Percentiles rank a stretch among this genome's conserved stretches.
phyloP scores from a whole-genome alignment of 2,113 vertebrate genomes.

The Polyodon spathula region DNA sequence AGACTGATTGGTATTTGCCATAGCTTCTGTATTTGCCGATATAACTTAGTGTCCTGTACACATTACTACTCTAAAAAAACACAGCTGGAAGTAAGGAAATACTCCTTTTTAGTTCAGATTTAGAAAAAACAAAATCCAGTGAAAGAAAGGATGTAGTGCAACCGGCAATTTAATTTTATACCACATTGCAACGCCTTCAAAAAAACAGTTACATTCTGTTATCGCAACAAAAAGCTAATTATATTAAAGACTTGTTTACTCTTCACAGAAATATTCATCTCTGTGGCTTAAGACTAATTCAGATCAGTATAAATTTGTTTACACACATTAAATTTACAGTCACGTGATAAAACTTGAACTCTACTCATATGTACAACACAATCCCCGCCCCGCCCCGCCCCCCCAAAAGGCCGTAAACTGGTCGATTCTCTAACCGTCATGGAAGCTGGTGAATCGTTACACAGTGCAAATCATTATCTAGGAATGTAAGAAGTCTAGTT shows the following conservation, averaged over 20 bases:
- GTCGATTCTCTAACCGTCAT: slow-evolving; percentile 32
- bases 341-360: background rate
- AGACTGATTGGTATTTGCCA: too few species aligned
- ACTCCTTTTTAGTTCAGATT: too few species aligned
- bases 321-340: slow-evolving; percentile 1
- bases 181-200: too few species aligned
- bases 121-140: background rate
- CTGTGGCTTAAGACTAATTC: slow-evolving; percentile 4
- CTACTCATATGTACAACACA: background rate
- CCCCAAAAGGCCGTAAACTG: slow-evolving; percentile 23
- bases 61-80: too few species aligned
- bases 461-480: slow-evolving; percentile 35
- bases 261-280: background rate
- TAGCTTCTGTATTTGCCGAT: too few species aligned
- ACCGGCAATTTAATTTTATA: background rate
- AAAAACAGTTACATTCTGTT: background rate
- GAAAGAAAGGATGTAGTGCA: background rate
- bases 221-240: background rate
- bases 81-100: too few species aligned
- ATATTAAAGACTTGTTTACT: background rate
- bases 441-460: slow-evolving; percentile 29
- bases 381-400: too few species aligned
- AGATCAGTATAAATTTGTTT: background rate
- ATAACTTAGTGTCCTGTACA: too few species aligned
- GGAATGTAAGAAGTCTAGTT: slow-evolving; percentile 38